Evolutionary conservation across 2,888 invertebrate species (phyloP).

Genomic region (Catocala sponsa): DNA sequence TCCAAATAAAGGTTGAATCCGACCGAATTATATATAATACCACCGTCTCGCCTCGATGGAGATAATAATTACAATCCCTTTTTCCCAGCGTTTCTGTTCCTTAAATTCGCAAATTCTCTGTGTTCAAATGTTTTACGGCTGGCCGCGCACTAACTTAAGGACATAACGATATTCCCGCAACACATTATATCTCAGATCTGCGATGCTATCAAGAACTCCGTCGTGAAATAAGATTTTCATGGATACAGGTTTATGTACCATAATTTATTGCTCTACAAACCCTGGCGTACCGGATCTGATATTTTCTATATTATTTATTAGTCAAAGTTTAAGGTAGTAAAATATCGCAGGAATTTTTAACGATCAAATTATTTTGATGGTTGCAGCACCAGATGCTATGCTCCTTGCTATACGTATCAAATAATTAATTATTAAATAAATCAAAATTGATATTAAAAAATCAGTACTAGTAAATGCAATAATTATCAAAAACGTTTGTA

Average conservation of each 20-base stretch:
- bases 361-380: too few species aligned
- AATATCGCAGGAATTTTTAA: too few species aligned
- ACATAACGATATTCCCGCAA: slow-evolving; percentile 22
- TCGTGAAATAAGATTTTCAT: slow-evolving; percentile 37
- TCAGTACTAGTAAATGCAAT: too few species aligned
- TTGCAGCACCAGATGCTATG: too few species aligned
- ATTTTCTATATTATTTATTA: too few species aligned
- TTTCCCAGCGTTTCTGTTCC: slow-evolving; percentile 22
- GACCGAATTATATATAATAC: slow-evolving; percentile 21
- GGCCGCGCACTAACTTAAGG: slow-evolving; percentile 27
- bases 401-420: too few species aligned
- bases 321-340: too few species aligned
- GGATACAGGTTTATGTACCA: slow-evolving; percentile 40
- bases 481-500: too few species aligned
- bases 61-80: slow-evolving; percentile 30
- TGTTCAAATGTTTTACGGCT: slow-evolving; percentile 22
- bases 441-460: too few species aligned
- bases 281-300: neutral
- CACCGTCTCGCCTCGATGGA: slow-evolving; percentile 17
- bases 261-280: slow-evolving; percentile 40
- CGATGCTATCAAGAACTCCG: slow-evolving; percentile 23
- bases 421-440: too few species aligned
- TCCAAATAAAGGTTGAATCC: slow-evolving; percentile 17
- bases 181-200: slow-evolving; percentile 18
- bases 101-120: slow-evolving; percentile 23